Evolutionary conservation across 2,797 vertebrate genomes (phyloP).

Genomic region (Scyliorhinus canicula): DNA sequence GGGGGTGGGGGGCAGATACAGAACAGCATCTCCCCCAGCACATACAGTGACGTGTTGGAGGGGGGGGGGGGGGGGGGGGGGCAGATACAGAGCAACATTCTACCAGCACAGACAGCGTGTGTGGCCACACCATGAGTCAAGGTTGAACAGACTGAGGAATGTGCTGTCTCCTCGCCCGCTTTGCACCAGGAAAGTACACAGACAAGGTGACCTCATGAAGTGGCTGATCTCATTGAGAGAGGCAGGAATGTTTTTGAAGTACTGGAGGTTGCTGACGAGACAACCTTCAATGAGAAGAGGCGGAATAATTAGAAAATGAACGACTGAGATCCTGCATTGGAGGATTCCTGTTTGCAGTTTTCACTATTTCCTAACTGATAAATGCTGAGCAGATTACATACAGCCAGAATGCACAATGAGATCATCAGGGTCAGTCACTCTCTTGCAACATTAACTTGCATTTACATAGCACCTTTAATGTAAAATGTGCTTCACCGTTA

Average conservation of each 20-base stretch:
- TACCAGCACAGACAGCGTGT: not conserved
- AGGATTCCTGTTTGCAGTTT: not conserved
- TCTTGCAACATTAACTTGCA: not conserved
- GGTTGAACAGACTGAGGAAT: not conserved
- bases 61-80: too few species aligned
- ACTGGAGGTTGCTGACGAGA: not conserved
- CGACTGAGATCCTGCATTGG: not conserved
- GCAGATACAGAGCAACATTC: not conserved
- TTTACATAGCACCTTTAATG: not conserved
- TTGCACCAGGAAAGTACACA: not conserved
- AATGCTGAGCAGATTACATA: not conserved
- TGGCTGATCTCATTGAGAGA: not conserved
- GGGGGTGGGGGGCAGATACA: not conserved
- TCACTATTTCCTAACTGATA: not conserved
- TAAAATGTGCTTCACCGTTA: not conserved
- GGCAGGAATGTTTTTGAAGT: not conserved
- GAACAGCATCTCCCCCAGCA: not conserved
- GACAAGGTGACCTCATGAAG: conserved; percentile 14
- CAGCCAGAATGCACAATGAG: not conserved
- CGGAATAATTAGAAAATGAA: not conserved
- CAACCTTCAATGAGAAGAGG: not conserved
- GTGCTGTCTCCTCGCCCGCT: not conserved
- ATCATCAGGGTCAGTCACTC: not conserved
- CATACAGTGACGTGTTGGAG: not conserved
- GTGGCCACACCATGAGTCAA: not conserved